A percentile compares a stretch with the other conserved stretches of the same genome.
Evolutionary conservation across 2,888 invertebrate species (phyloP).

Genomic region (Troglohyphantes excavatus): DNA sequence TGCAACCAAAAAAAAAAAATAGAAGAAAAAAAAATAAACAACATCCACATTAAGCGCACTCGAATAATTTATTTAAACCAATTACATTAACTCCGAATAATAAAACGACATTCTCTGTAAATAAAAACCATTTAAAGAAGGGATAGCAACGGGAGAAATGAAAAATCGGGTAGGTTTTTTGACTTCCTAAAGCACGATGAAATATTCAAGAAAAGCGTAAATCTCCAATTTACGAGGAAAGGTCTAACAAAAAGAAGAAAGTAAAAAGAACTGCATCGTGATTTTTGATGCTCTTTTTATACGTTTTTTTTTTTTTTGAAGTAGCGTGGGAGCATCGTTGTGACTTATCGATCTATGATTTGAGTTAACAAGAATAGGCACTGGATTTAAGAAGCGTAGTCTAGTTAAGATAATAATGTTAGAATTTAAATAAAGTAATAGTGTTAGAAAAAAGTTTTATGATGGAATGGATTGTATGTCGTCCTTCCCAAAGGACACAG

Average conservation of each 20-base stretch:
- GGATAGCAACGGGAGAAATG: neutral
- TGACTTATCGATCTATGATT: neutral
- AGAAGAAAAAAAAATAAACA: too few species aligned
- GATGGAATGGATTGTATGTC: too few species aligned
- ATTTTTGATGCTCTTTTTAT: too few species aligned
- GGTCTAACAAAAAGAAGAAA: neutral
- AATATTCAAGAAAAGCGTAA: neutral
- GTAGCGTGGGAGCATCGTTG: neutral
- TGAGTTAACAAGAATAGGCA: neutral
- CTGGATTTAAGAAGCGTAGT: neutral
- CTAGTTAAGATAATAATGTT: neutral
- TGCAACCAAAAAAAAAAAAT: neutral
- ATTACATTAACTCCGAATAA: conserved; percentile 4
- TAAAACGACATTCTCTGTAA: neutral
- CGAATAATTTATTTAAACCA: neutral
- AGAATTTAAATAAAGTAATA: too few species aligned
- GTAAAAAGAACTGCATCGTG: too few species aligned
- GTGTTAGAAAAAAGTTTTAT: too few species aligned
- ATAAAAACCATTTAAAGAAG: neutral
- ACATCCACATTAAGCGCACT: neutral
- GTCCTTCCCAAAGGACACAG: too few species aligned
- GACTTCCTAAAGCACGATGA: neutral
- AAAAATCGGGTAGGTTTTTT: neutral
- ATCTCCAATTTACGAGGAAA: neutral
- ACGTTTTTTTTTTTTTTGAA: too few species aligned